Base-by-base conservation (phyloP, 2,797 vertebrate species). In the Pseudochaenichthys georgianus region DNA sequence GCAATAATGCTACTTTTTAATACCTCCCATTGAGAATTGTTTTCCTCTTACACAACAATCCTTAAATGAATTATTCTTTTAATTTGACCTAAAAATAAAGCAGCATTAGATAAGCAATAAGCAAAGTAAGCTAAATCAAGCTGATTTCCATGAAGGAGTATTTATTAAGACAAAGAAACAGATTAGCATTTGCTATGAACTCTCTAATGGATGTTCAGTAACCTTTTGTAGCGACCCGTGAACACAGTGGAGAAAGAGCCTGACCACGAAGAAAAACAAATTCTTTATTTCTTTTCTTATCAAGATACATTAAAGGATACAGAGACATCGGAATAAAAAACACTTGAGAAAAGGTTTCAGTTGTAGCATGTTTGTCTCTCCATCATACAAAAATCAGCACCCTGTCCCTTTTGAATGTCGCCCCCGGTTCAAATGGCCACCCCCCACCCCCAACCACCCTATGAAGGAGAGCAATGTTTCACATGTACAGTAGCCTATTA, bases 301-400 rank as follows among this genome's bases (percentile, higher is more conserved):
- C 93, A 95, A 95, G 93, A 93, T 93, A 95, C 92, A 93, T 90
- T 94, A 94, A 94, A 94, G 91, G 87, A 93, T 94, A 95, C 92
- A 93, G 92, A 94, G 91, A 93, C 90, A 88, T 88, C 55, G 84
- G 92, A 95, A 93, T 95, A 92, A 91, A 93, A 94, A 93, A 92
- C 84, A 93, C 83, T 91, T 82, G 83, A 93, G 87, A 91, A 94
- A 94, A 88, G 89, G 80, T 87, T 93, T 92, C 80, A 92, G 80
- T 91, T 91, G 84, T 92, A 91, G 87, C 89, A 89, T 85, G 85
- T 91, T 87, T 81, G 74, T 93, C 79, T 92, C 82, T 92, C 84
- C 86, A 78, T 86, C 87, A 84, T 94, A 95, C 79, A 94, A 94
- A 95, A 94, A 72, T 83, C 69, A 69, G 73, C 88, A 67, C 80